Conservation (phyloP, 1,140 invertebrate species). For the Halesus radiatus region DNA sequence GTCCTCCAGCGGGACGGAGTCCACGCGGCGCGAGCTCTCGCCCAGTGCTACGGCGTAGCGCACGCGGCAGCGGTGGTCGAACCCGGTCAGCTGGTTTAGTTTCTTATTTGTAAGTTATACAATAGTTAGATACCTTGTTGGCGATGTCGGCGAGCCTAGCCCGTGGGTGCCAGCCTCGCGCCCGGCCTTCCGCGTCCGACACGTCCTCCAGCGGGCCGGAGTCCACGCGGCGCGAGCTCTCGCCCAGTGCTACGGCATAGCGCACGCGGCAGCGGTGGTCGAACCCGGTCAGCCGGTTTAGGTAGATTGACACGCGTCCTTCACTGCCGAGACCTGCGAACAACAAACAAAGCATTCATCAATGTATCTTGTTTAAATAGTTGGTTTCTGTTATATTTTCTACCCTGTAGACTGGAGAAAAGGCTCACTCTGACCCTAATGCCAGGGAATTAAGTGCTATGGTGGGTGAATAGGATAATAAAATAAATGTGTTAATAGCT, state of each 20-base stretch:
- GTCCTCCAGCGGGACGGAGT: conserved; percentile 75
- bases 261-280: conserved; percentile 85
- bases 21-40: no score
- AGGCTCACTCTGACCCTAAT: no score
- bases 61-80: conserved; percentile 85
- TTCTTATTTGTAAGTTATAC: neutral
- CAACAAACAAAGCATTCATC: neutral
- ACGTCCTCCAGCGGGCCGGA: conserved; percentile 85
- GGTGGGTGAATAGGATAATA: no score
- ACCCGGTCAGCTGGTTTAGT: conserved; percentile 77
- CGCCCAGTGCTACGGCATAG: conserved; percentile 82
- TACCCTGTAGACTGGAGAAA: no score
- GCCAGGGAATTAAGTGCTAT: no score
- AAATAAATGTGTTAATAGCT: no score
- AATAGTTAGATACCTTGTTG: conserved; percentile 64
- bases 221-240: conserved; percentile 79
- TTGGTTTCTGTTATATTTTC: no score
- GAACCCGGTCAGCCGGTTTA: conserved; percentile 85
- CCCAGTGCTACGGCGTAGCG: conserved; percentile 72
- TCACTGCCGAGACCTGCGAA: conserved; percentile 62
- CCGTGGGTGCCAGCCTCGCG: conserved; percentile 81
- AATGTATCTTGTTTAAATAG: no score
- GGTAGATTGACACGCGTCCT: conserved; percentile 73
- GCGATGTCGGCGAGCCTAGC: conserved; percentile 74
- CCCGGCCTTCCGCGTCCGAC: conserved; percentile 81